Evolutionary conservation across 2,888 invertebrate species (phyloP).

Genomic region (Morpho deidamia): DNA sequence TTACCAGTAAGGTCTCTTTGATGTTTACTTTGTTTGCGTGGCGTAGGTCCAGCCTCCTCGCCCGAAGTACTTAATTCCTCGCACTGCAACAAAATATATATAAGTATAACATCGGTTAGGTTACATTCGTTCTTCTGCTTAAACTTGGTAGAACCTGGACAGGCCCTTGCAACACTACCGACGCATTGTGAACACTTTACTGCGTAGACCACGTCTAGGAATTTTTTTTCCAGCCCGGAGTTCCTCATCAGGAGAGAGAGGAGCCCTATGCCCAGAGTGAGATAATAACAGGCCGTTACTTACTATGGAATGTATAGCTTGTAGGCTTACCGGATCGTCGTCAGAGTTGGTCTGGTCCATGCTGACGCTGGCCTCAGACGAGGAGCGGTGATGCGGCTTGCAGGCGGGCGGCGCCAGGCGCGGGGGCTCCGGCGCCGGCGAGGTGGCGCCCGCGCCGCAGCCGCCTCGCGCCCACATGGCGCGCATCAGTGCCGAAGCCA

Average conservation of each 20-base stretch:
- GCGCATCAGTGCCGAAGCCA: constrained; percentile 93
- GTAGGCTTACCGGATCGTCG: constrained; percentile 78
- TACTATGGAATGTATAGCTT: background rate
- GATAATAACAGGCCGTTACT: too few species aligned
- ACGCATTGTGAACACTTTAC: too few species aligned
- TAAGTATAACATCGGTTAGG: too few species aligned
- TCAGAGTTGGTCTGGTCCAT: constrained; percentile 89
- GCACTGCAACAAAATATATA: constrained; percentile 58
- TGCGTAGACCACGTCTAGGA: too few species aligned
- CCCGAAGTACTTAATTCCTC: constrained; percentile 78
- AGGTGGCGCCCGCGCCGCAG: constrained; percentile 38
- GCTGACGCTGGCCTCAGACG: constrained; percentile 89
- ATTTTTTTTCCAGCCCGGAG: too few species aligned
- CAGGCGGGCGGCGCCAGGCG: constrained; percentile 71
- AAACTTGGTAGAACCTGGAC: too few species aligned
- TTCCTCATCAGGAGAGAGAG: too few species aligned
- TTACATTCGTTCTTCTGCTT: too few species aligned
- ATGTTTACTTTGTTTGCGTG: constrained; percentile 79
- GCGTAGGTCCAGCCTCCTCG: constrained; percentile 79
- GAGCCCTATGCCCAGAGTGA: too few species aligned
- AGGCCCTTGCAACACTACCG: too few species aligned
- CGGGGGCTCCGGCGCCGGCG: constrained; percentile 59
- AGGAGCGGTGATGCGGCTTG: constrained; percentile 77
- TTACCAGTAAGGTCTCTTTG: constrained; percentile 66
- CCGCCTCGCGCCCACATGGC: constrained; percentile 91